These are phyloP conservation scores for Scytalopus superciliaris DNA, from an alignment of 2,113 vertebrate species.

Conservation along the genomic window DNA sequence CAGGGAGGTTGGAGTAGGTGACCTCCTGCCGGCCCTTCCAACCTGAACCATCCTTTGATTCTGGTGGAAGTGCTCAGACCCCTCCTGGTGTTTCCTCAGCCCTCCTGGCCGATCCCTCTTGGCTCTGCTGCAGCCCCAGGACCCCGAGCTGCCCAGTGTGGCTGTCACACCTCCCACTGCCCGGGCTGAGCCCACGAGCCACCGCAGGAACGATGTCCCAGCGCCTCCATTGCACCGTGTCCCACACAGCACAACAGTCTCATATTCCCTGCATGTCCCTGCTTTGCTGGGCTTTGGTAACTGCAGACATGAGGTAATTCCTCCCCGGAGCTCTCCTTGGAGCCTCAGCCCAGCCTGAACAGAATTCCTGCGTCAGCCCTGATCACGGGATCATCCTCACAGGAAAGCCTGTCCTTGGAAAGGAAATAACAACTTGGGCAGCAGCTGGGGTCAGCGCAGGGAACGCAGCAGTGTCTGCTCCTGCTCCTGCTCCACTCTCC, in stretches of 20 bases:
- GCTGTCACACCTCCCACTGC: neutral
- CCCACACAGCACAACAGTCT: rapidly evolving
- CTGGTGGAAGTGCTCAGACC: rapidly evolving
- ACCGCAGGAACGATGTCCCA: rapidly evolving
- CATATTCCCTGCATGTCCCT: rapidly evolving
- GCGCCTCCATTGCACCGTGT: rapidly evolving
- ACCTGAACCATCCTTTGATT: neutral
- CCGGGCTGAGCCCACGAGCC: rapidly evolving
- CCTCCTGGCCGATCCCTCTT: neutral
- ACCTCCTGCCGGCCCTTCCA: neutral
- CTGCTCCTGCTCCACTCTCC: neutral
- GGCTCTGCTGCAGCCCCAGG: neutral
- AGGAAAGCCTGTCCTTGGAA: neutral
- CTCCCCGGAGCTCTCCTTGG: neutral
- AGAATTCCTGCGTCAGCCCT: neutral
- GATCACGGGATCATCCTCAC: neutral
- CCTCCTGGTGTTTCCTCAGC: neutral
- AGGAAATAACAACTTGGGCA: neutral
- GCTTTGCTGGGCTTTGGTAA: rapidly evolving
- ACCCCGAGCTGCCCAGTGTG: rapidly evolving
- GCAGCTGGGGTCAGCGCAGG: neutral
- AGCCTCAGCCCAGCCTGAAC: neutral
- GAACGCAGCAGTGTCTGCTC: rapidly evolving
- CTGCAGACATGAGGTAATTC: neutral
- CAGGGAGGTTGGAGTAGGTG: neutral